These are phyloP conservation scores for Melanargia galathea DNA, from an alignment of 2,888 invertebrate species.

Conservation along the genomic window DNA sequence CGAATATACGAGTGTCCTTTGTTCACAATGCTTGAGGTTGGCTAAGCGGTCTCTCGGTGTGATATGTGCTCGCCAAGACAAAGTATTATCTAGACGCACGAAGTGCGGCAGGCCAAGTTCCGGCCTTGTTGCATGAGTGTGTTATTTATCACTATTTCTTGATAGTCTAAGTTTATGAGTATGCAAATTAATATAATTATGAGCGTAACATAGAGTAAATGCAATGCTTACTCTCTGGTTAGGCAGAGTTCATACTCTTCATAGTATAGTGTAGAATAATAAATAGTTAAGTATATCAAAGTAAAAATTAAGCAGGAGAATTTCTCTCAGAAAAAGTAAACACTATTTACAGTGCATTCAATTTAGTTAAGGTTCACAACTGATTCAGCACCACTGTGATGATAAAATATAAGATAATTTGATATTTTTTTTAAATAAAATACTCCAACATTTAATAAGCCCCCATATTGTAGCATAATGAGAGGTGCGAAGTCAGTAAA, in stretches of 20 bases:
- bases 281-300: too few relatives aligned
- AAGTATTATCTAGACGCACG: too few relatives aligned
- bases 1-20: conserved; percentile 23
- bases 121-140: too few relatives aligned
- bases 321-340: too few relatives aligned
- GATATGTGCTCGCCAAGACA: conserved; percentile 36
- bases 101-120: too few relatives aligned
- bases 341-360: too few relatives aligned
- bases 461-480: neutral
- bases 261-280: too few relatives aligned
- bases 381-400: too few relatives aligned
- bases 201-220: conserved; percentile 30
- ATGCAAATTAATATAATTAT: conserved; percentile 19
- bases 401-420: too few relatives aligned
- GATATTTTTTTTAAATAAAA: too few relatives aligned
- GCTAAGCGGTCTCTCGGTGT: conserved; percentile 32
- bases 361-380: too few relatives aligned
- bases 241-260: neutral
- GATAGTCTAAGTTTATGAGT: conserved; percentile 38
- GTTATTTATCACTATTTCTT: conserved; percentile 40
- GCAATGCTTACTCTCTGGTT: conserved; percentile 23
- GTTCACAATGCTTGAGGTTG: conserved; percentile 31
- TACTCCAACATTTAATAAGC: neutral
- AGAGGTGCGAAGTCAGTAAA: conserved; percentile 16
- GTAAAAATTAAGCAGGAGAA: too few relatives aligned